Evolutionary conservation across 2,797 vertebrate species (phyloP).

Genomic region (Harpagifer antarcticus): DNA sequence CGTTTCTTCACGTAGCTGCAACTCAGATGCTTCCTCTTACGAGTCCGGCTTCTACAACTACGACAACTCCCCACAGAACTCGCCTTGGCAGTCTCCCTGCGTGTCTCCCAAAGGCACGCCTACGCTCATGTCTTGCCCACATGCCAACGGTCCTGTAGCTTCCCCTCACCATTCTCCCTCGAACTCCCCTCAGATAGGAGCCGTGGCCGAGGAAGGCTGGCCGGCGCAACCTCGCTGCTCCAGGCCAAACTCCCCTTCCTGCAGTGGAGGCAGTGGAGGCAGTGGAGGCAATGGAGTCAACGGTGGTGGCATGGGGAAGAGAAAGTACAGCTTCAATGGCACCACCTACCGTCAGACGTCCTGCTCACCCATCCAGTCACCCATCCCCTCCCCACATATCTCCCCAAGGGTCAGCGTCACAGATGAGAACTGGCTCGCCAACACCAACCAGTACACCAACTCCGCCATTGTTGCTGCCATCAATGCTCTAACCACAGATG

Average conservation of each 20-base stretch:
- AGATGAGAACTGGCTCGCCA: slow-evolving; percentile 93
- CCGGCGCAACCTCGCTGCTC: slow-evolving; percentile 84
- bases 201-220: slow-evolving; percentile 93
- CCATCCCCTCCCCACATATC: slow-evolving; percentile 90
- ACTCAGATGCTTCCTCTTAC: slow-evolving; percentile 96
- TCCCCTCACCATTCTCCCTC: slow-evolving; percentile 93
- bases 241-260: slow-evolving; percentile 92
- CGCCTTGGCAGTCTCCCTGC: slow-evolving; percentile 97
- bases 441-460: slow-evolving; percentile 97
- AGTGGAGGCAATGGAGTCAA: slow-evolving; percentile 44
- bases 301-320: slow-evolving; percentile 84
- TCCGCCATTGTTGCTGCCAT: slow-evolving; percentile 97
- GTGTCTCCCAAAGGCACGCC: slow-evolving; percentile 94
- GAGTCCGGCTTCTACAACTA: slow-evolving; percentile 97
- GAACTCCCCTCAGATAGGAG: slow-evolving; percentile 91
- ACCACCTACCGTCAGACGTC: slow-evolving; percentile 85
- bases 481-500: slow-evolving; percentile 96
- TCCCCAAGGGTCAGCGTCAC: slow-evolving; percentile 94
- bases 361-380: slow-evolving; percentile 92
- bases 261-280: slow-evolving; percentile 66
- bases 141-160: slow-evolving; percentile 85
- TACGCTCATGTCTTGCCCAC: slow-evolving; percentile 74
- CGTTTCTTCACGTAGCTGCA: slow-evolving; percentile 96
- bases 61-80: slow-evolving; percentile 94
- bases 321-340: slow-evolving; percentile 94